Conservation (phyloP, 2,888 invertebrate species). For the Trachelus iudaicus region DNA sequence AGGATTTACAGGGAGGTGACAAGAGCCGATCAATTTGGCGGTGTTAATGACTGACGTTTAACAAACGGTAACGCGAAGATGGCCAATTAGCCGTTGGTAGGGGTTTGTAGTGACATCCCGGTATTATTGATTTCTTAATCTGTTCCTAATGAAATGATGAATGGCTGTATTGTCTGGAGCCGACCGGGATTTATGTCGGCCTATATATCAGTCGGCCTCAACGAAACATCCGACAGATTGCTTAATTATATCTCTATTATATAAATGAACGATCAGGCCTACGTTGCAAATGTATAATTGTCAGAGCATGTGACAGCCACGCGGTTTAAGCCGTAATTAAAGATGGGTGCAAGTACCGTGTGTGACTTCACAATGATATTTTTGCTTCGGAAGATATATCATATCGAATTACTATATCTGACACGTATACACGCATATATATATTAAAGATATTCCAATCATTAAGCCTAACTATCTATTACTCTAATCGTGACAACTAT, state of each 20-base stretch:
- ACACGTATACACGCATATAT: background rate
- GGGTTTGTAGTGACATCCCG: slow-evolving; percentile 30
- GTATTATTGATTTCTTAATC: slow-evolving; percentile 44
- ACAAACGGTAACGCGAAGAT: slow-evolving; percentile 31
- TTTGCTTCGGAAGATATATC: background rate
- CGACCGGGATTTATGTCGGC: slow-evolving; percentile 18
- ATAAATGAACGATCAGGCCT: slow-evolving; percentile 4
- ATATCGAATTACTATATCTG: background rate
- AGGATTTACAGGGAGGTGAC: slow-evolving; percentile 33
- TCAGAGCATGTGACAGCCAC: background rate
- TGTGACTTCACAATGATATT: background rate
- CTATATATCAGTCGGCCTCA: slow-evolving; percentile 19
- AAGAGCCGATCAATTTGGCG: slow-evolving; percentile 31
- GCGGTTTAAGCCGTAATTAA: background rate
- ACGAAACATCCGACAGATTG: slow-evolving; percentile 23
- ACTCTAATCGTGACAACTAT: background rate
- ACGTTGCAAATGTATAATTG: background rate
- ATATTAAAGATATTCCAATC: background rate
- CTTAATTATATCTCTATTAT: slow-evolving; percentile 17
- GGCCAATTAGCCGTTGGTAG: slow-evolving; percentile 39
- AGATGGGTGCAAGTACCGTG: background rate
- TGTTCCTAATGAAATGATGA: slow-evolving; percentile 46
- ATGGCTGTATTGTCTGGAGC: slow-evolving; percentile 30
- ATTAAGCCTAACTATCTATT: background rate
- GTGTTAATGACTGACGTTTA: slow-evolving; percentile 33